Evolutionary conservation across 2,797 vertebrate species (phyloP).

Genomic region (Cuniculus paca): DNA sequence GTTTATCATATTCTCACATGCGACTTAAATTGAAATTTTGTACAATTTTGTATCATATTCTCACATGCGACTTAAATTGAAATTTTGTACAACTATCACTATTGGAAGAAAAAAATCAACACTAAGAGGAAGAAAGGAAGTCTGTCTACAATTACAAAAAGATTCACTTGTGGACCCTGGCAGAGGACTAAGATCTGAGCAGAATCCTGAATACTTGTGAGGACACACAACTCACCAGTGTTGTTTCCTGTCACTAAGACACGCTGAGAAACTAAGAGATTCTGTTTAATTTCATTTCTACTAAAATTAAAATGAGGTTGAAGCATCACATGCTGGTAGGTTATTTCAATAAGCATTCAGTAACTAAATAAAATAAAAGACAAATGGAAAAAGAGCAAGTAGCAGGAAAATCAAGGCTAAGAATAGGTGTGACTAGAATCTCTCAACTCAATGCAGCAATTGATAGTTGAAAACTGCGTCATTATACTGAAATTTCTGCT

Average conservation of each 20-base stretch:
- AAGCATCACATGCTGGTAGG: neutral
- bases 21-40: neutral
- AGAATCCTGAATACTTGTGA: neutral
- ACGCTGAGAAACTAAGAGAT: neutral
- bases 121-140: neutral
- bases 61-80: neutral
- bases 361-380: neutral
- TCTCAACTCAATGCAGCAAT: neutral
- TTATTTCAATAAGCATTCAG: neutral
- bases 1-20: neutral
- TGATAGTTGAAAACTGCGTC: neutral
- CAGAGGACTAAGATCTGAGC: neutral
- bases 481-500: neutral
- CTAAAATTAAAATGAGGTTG: neutral
- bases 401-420: neutral
- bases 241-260: no score
- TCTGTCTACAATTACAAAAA: neutral
- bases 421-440: neutral
- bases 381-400: neutral
- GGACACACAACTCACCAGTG: neutral
- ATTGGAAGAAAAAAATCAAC: constrained; percentile 19
- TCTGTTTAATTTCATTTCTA: neutral
- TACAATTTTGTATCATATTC: constrained; percentile 17
- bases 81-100: neutral
- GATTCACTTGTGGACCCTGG: neutral